phyloP scores from a whole-genome alignment of 2,888 invertebrate species.

The Thyatira batis region DNA sequence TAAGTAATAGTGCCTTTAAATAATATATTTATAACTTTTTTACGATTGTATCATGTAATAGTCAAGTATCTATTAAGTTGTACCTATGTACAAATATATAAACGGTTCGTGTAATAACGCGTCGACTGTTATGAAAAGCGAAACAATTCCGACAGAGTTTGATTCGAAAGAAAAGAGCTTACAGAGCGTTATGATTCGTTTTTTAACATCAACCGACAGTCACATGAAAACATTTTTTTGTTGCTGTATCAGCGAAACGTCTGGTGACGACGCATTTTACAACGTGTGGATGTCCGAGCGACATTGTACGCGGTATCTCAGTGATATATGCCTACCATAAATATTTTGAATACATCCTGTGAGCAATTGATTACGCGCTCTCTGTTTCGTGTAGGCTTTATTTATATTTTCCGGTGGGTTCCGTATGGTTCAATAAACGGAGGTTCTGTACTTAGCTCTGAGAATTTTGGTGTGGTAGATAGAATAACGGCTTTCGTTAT shows the following conservation, averaged over 20 bases:
- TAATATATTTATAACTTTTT: no score
- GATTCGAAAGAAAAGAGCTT: not conserved
- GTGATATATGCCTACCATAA: slow-evolving; percentile 52
- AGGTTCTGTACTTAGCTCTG: not conserved
- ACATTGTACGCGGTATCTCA: slow-evolving; percentile 40
- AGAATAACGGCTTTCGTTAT: no score
- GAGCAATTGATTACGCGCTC: slow-evolving; percentile 32
- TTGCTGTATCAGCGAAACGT: slow-evolving; percentile 29
- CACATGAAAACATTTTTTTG: slow-evolving; percentile 32
- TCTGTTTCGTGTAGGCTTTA: slow-evolving; percentile 12
- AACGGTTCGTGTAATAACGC: no score
- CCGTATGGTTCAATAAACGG: not conserved
- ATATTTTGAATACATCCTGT: slow-evolving; percentile 50
- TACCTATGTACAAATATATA: no score
- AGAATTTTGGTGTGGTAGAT: no score
- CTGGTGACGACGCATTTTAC: slow-evolving; percentile 50
- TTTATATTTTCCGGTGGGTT: slow-evolving; percentile 3
- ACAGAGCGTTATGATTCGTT: slow-evolving; percentile 12
- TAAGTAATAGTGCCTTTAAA: no score
- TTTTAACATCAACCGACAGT: slow-evolving; percentile 27
- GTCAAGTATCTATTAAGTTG: no score
- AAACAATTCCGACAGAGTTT: not conserved
- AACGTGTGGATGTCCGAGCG: slow-evolving; percentile 35
- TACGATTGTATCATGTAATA: no score
- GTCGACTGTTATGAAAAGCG: not conserved